These are phyloP conservation scores for Gonatopus flavifemur DNA, from an alignment of 1,140 invertebrate species.

Conservation along the genomic window DNA sequence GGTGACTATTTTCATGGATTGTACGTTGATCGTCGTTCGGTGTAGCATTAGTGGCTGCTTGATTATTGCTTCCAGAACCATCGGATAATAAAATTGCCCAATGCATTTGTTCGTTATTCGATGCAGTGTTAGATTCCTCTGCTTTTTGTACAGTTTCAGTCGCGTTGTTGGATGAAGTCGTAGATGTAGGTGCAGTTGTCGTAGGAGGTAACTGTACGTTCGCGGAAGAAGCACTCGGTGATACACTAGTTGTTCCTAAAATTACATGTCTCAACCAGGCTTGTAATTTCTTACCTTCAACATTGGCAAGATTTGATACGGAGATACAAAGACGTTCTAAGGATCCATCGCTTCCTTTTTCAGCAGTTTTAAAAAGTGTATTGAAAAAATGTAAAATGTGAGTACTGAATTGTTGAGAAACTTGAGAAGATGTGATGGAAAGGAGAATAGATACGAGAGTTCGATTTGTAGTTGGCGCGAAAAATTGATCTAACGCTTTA, in stretches of 20 bases:
- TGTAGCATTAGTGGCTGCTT: constrained; percentile 32
- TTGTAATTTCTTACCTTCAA: constrained; percentile 68
- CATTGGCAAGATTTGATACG: constrained; percentile 67
- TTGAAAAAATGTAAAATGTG: constrained; percentile 81
- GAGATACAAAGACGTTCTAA: constrained; percentile 71
- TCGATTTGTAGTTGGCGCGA: constrained; percentile 63
- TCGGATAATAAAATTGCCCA: constrained; percentile 40
- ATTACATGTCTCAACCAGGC: constrained; percentile 72
- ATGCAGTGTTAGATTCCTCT: constrained; percentile 30
- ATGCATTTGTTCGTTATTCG: constrained; percentile 38
- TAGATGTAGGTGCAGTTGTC: constrained; percentile 9
- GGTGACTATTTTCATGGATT: constrained; percentile 70
- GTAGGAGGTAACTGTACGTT: constrained; percentile 52
- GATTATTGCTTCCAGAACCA: constrained; percentile 29
- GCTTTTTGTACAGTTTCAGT: constrained; percentile 27
- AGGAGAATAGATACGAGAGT: constrained; percentile 74
- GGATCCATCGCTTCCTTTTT: constrained; percentile 63
- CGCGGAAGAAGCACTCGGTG: constrained; percentile 51
- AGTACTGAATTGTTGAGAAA: constrained; percentile 73
- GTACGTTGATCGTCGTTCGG: constrained; percentile 53
- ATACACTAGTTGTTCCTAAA: constrained; percentile 58
- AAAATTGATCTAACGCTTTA: constrained; percentile 80
- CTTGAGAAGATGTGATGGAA: constrained; percentile 68
- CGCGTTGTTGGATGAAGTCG: background rate
- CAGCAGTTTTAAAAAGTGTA: constrained; percentile 72